Conservation (phyloP, 2,888 invertebrate species). For the Pollenia amentaria region DNA sequence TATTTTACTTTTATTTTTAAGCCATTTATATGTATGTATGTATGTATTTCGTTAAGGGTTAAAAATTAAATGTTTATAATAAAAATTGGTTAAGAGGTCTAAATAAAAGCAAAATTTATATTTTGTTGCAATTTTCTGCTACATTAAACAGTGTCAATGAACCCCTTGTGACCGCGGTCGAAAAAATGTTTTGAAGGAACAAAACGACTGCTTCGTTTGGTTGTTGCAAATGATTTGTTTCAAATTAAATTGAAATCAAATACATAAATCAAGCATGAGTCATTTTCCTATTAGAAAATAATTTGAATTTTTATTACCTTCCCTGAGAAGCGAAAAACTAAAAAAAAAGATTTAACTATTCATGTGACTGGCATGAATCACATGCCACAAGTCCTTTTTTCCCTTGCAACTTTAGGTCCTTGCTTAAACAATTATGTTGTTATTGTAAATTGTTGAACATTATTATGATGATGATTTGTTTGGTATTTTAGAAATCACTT, state of each 20-base stretch:
- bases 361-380: conserved; percentile 33
- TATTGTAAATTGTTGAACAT: conserved; percentile 58
- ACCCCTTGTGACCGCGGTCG: conserved; percentile 14
- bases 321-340: neutral
- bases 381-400: conserved; percentile 33
- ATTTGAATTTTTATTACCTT: conserved; percentile 50
- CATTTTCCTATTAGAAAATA: conserved; percentile 57
- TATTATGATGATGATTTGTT: conserved; percentile 46
- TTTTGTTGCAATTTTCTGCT: conserved; percentile 71
- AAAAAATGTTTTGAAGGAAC: neutral
- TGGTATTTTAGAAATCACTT: conserved; percentile 18
- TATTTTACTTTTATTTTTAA: conserved; percentile 20
- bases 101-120: conserved; percentile 6
- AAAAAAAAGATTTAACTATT: conserved; percentile 25
- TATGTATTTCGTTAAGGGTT: conserved; percentile 52
- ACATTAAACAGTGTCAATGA: conserved; percentile 70
- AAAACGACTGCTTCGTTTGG: neutral
- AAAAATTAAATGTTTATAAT: conserved; percentile 14
- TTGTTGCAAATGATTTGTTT: conserved; percentile 63
- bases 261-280: conserved; percentile 63
- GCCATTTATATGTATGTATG: neutral
- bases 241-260: conserved; percentile 60
- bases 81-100: neutral
- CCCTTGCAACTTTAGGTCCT: conserved; percentile 20
- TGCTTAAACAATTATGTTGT: conserved; percentile 46